Evolutionary conservation across 2,888 invertebrate species (phyloP), one percentile per base, ranked within the genome.

Genomic region (Thymelicus acteon): DNA sequence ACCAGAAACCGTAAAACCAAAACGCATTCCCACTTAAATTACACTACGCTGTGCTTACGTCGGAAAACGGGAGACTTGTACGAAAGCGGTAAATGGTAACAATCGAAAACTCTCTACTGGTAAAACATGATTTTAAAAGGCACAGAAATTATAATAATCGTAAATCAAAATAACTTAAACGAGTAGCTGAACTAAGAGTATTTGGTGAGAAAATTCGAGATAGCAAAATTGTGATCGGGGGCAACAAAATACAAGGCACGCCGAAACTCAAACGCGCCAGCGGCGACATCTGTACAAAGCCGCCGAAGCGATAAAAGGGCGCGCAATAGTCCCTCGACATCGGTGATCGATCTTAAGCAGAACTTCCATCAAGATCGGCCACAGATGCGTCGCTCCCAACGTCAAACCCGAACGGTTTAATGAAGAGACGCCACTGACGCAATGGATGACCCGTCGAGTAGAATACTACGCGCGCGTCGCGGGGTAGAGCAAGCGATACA

Each of bases 401-500:
- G 19, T 8, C 10, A 2, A 24, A 7, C 37, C 40, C 2, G 13
- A 15, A 19, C 13, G 44, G 10, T 8, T 44, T 4, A 4, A 44
- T 19, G 39, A 19, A 60, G 24, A 61, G 13, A 12, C 44, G 13
- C 47, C 61, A 47, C 61, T 44, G 24, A 12, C 61, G 24, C 60
- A 15, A 40, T 15, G 47, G 44, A 47, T 13, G 6, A 60, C 60
- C 13, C 12, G 54, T 24, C 54, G 54, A 54, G 57, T 37, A 57
- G 19, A 61, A 12, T 19, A 44, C 60, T 61, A 61, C 60, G 62
- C 47, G 24, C 47, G 64, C 39, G 66, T 67, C 60, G 65, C 70
- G 60, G 58, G 58, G 71, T 39, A 76, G 74, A 72, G 70, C 73
- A 80, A 80, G 80, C 81, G 75, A 74, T 76, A 78, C 78, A 77